Evolutionary conservation across 2,888 invertebrate genomes (phyloP), one percentile per base, ranked within the genome.

Genomic region (Conistra vaccinii): DNA sequence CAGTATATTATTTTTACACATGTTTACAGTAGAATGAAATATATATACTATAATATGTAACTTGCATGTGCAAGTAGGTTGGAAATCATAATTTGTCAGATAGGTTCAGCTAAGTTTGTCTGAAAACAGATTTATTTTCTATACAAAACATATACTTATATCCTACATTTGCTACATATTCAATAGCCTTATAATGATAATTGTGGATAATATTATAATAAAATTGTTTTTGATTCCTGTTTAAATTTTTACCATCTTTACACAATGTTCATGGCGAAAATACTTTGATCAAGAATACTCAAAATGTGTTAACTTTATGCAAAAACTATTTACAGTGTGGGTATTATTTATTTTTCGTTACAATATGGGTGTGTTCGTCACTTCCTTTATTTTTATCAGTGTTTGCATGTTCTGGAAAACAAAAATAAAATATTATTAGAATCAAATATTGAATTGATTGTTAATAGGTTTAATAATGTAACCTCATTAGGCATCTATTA

Each of bases 121-220:
- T 77, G 55, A 77, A 84, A 73, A 69, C 69, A 73, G 70, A 48
- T 67, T 57, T 23, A 70, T 42, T 63, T 70, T 71, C 42, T 32
- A 69, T 67, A 84, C 62, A 83, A 78, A 81, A 78, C 78, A 72
- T 78, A 80, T 80, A 62, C 85, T 85, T 85, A 85, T 12, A 63
- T 61, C 10, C 85, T 84, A 85, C 35, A 68, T 53, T 73, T 63
- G 32, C 68, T 79, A 79, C 63, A 65, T 61, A 63, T 26, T 63
- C 1, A 23, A 68, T 68, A 78, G 74, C 32, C 74, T 68, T 63
- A 73, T n/a, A 57, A 42, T 57, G 42, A 75, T 79, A 65, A 32
- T 62, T 73, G 29, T 76, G 69, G 62, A 78, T 60, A 70, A 29
- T 69, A 69, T 57, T 63, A 62, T 57, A 74, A 71, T 32, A 79